Conservation (phyloP, 2,113 vertebrate genomes). For the Corythaeola cristata region DNA sequence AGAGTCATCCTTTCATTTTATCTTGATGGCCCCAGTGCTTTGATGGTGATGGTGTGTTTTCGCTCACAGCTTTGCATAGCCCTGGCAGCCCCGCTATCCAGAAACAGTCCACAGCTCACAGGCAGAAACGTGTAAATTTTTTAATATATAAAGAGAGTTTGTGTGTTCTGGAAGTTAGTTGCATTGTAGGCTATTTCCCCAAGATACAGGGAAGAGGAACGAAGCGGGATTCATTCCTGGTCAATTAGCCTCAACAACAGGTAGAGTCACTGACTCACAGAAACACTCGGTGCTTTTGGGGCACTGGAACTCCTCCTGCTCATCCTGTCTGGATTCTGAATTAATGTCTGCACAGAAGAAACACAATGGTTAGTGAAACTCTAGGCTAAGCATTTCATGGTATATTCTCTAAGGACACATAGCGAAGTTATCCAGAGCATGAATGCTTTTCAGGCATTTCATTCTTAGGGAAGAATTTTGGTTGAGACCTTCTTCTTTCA, state of each 20-base stretch:
- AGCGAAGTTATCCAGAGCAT: neutral
- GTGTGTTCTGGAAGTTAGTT: neutral
- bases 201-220: too few species aligned
- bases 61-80: neutral
- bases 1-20: neutral
- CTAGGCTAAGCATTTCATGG: neutral
- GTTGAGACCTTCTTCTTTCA: neutral
- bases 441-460: neutral
- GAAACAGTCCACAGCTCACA: neutral
- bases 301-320: neutral
- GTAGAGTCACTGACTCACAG: neutral
- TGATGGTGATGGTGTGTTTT: neutral
- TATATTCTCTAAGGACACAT: neutral
- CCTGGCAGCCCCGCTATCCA: neutral
- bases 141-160: neutral
- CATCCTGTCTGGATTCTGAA: neutral
- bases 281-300: neutral
- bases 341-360: neutral
- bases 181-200: neutral
- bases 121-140: neutral
- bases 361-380: neutral
- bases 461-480: neutral
- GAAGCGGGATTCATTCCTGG: neutral
- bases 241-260: neutral
- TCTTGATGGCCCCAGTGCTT: neutral